These are phyloP conservation scores for Achroia grisella DNA, from an alignment of 1,140 invertebrate species.

Conservation along the genomic window DNA sequence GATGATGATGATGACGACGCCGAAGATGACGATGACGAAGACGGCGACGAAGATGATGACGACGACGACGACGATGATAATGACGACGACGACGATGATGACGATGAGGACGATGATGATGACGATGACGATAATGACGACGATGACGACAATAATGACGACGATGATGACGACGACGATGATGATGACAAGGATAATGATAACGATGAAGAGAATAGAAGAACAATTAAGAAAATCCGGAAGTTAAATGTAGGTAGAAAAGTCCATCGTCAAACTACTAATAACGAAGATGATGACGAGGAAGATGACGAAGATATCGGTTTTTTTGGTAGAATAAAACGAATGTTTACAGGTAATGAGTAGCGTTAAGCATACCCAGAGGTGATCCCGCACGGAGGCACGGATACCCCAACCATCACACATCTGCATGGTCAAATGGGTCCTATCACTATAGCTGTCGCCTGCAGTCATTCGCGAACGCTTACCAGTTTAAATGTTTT, in stretches of 20 bases:
- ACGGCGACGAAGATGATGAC: slow-evolving; percentile 70
- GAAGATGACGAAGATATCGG: slow-evolving; percentile 73
- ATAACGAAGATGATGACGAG: slow-evolving; percentile 56
- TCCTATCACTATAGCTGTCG: slow-evolving; percentile 61
- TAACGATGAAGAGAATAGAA: slow-evolving; percentile 70
- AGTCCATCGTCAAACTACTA: background rate
- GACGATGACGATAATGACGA: slow-evolving; percentile 73
- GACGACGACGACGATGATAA: slow-evolving; percentile 66
- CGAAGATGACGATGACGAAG: slow-evolving; percentile 72
- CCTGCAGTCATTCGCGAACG: slow-evolving; percentile 71
- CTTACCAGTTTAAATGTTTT: slow-evolving; percentile 65
- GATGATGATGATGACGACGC: slow-evolving; percentile 71
- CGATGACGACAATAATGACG: slow-evolving; percentile 69
- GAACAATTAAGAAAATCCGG: slow-evolving; percentile 36
- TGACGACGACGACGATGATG: slow-evolving; percentile 54
- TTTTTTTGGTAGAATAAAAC: slow-evolving; percentile 68
- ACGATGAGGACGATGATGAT: slow-evolving; percentile 69
- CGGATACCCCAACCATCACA: slow-evolving; percentile 45
- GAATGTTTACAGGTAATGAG: slow-evolving; percentile 70
- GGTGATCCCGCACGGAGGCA: slow-evolving; percentile 58
- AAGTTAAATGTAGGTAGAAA: slow-evolving; percentile 22
- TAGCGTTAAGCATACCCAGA: slow-evolving; percentile 50
- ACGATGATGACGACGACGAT: slow-evolving; percentile 64
- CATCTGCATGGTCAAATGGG: slow-evolving; percentile 71
- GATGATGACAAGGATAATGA: slow-evolving; percentile 53